A percentile compares a stretch with the other conserved stretches of the same genome.
phyloP scores from a whole-genome alignment of 2,113 vertebrate genomes.

The Hippocampus barbouri region DNA sequence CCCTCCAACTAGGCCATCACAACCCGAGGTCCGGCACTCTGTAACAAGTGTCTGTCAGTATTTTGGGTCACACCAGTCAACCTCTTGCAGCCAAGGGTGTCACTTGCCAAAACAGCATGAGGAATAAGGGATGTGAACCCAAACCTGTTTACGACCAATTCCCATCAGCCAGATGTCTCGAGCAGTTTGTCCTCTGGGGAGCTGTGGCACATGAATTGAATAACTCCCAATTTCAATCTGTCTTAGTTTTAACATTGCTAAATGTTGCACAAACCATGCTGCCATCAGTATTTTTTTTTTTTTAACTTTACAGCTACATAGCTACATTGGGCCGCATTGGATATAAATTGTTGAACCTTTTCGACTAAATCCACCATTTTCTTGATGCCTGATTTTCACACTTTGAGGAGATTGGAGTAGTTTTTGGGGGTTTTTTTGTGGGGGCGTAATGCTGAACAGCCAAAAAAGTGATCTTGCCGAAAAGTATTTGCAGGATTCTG shows the following conservation, averaged over 20 bases:
- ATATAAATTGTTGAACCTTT: too few relatives aligned
- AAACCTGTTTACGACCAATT: constrained; percentile 34
- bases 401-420: too few relatives aligned
- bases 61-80: constrained; percentile 32
- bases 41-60: constrained; percentile 21
- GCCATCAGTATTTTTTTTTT: not conserved
- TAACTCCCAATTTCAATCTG: not conserved
- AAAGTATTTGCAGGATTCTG: too few relatives aligned
- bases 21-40: constrained; percentile 28
- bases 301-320: too few relatives aligned
- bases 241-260: not conserved
- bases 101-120: constrained; percentile 22
- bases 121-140: constrained; percentile 31
- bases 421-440: too few relatives aligned
- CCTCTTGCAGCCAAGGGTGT: constrained; percentile 27
- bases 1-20: constrained; percentile 35
- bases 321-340: too few relatives aligned
- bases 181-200: constrained; percentile 29
- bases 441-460: too few relatives aligned
- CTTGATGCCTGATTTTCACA: too few relatives aligned
- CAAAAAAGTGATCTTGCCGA: too few relatives aligned
- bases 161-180: constrained; percentile 38
- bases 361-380: too few relatives aligned
- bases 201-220: constrained; percentile 32
- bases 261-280: not conserved